Conservation (phyloP, 1,140 invertebrate species). For the Danaus plexippus region DNA sequence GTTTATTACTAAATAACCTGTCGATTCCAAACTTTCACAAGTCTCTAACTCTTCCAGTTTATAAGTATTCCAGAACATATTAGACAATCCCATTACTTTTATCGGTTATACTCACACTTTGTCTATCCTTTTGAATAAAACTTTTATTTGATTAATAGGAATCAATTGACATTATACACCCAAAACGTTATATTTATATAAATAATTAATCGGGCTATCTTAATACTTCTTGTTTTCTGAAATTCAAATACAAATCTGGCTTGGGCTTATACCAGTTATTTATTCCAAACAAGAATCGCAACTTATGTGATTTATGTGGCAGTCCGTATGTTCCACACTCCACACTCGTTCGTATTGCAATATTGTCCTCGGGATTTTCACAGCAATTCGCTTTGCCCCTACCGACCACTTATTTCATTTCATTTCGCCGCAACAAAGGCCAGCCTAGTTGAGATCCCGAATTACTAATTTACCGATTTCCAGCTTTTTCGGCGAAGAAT, state of each 20-base stretch:
- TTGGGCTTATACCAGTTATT: conserved; percentile 37
- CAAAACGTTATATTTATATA: too few species aligned
- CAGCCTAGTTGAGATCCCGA: conserved; percentile 29
- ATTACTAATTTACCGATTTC: conserved; percentile 43
- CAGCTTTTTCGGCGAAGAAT: conserved; percentile 22
- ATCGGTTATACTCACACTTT: too few species aligned
- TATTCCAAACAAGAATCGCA: conserved; percentile 48
- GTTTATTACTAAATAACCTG: conserved; percentile 49
- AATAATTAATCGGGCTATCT: too few species aligned
- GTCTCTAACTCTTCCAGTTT: conserved; percentile 19
- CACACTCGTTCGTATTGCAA: conserved; percentile 46
- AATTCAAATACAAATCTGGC: conserved; percentile 36
- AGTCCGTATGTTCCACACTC: conserved; percentile 23
- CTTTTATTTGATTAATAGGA: too few species aligned
- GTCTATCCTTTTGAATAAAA: too few species aligned
- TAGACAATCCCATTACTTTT: too few species aligned
- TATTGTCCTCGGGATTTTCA: conserved; percentile 27
- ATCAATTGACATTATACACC: too few species aligned
- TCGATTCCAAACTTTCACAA: conserved; percentile 29
- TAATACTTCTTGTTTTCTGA: conserved; percentile 19
- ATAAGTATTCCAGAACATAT: neutral
- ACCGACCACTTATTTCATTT: conserved; percentile 45
- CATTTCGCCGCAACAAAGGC: conserved; percentile 32
- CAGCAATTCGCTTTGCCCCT: conserved; percentile 22
- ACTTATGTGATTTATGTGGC: conserved; percentile 49